These are phyloP conservation scores for Metellina segmentata DNA, from an alignment of 2,888 invertebrate genomes.

Conservation along the genomic window DNA sequence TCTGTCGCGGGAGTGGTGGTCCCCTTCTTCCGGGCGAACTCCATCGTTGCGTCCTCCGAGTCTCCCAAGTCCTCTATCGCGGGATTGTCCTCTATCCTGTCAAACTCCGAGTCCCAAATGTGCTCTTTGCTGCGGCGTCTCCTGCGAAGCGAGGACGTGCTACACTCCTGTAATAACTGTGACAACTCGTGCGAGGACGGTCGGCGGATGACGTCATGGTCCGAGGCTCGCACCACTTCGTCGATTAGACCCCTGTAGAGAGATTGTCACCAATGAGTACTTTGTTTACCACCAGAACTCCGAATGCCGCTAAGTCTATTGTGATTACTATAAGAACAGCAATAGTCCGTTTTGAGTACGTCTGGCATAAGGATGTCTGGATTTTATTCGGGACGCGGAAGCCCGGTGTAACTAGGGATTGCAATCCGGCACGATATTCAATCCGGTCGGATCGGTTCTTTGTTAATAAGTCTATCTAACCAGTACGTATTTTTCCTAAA, in stretches of 20 bases:
- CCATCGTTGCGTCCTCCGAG: neutral
- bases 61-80: neutral
- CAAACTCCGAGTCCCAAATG: no score
- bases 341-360: no score
- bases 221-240: slow-evolving; percentile 22
- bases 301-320: neutral
- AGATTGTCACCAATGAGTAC: neutral
- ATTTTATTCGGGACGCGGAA: no score
- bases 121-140: neutral
- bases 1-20: neutral
- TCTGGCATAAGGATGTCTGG: no score
- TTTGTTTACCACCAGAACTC: no score
- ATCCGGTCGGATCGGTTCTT: no score
- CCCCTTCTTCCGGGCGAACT: neutral
- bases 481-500: no score
- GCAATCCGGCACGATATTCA: no score
- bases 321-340: neutral
- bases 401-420: no score
- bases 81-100: neutral
- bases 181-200: slow-evolving; percentile 30
- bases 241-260: slow-evolving; percentile 29
- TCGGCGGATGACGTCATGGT: neutral
- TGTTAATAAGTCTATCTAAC: no score
- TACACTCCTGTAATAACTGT: slow-evolving; percentile 43
- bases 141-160: slow-evolving; percentile 8